These are phyloP conservation scores for Chrysolina haemoptera DNA, from an alignment of 2,888 invertebrate species.

Conservation along the genomic window DNA sequence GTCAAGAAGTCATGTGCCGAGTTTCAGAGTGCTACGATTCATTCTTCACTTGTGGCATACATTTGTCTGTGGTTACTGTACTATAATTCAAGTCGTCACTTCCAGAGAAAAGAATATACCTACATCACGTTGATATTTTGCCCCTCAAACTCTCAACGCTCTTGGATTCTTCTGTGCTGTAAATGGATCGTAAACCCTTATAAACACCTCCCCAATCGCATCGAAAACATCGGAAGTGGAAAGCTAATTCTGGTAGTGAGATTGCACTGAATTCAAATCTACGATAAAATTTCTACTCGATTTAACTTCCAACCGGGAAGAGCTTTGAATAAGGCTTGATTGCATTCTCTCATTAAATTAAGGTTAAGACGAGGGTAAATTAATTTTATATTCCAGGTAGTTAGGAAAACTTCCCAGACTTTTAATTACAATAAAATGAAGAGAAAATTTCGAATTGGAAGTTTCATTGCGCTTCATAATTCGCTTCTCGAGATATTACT, in stretches of 20 bases:
- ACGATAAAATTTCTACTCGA: conserved; percentile 59
- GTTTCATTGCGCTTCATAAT: conserved; percentile 57
- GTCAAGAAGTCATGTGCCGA: too few relatives aligned
- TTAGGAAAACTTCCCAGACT: conserved; percentile 60
- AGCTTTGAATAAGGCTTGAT: conserved; percentile 58
- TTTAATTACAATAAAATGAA: conserved; percentile 63
- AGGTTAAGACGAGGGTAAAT: conserved; percentile 62
- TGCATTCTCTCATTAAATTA: conserved; percentile 63
- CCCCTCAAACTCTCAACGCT: background rate
- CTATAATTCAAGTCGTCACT: too few relatives aligned
- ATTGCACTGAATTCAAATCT: conserved; percentile 58
- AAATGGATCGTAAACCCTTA: background rate
- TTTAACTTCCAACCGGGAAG: conserved; percentile 54
- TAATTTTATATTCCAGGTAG: conserved; percentile 65
- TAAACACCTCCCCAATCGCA: conserved; percentile 13
- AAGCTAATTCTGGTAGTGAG: conserved; percentile 45
- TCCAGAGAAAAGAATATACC: too few relatives aligned
- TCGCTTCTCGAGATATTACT: conserved; percentile 50
- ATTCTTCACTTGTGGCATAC: too few relatives aligned
- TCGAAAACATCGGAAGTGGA: conserved; percentile 19
- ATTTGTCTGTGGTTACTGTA: too few relatives aligned
- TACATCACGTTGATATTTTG: too few relatives aligned
- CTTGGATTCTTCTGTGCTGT: background rate
- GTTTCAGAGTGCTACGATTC: too few relatives aligned
- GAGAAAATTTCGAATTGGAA: conserved; percentile 36